Percentiles rank a stretch among this genome's conserved stretches.
phyloP scores from a whole-genome alignment of 2,113 vertebrate species.

The Gasterosteus aculeatus region DNA sequence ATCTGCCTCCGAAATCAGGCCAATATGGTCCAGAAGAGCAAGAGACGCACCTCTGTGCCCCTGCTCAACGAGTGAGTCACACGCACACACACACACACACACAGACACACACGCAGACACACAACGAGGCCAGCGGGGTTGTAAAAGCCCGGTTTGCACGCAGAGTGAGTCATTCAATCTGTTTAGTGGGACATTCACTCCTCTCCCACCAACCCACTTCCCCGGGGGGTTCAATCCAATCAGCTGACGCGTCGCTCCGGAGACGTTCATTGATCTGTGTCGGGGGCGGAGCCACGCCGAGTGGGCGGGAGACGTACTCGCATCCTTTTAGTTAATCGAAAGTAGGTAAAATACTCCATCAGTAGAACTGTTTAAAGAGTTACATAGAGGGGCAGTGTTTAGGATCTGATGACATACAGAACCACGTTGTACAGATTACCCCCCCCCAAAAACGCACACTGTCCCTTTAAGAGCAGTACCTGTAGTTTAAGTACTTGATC shows the following conservation, averaged over 20 bases:
- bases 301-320: not conserved
- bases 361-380: not conserved
- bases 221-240: constrained; percentile 27
- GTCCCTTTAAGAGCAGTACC: too few relatives aligned
- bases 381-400: not conserved
- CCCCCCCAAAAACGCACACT: too few relatives aligned
- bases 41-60: constrained; percentile 91
- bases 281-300: constrained; percentile 1
- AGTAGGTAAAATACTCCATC: not conserved
- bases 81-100: constrained; percentile 21
- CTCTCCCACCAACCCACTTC: constrained; percentile 35
- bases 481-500: too few relatives aligned
- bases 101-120: constrained; percentile 41
- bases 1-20: constrained; percentile 97
- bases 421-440: too few relatives aligned
- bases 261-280: constrained; percentile 25
- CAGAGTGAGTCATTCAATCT: constrained; percentile 64
- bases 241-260: not conserved
- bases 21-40: constrained; percentile 99
- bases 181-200: constrained; percentile 61
- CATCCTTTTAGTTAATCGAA: not conserved
- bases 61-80: constrained; percentile 92
- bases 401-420: too few relatives aligned
- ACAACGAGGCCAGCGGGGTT: constrained; percentile 60
- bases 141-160: constrained; percentile 45